Percentiles rank a stretch among this genome's conserved stretches.
Evolutionary conservation across 2,113 vertebrate species (phyloP).

Genomic region (Neoarius graeffei): DNA sequence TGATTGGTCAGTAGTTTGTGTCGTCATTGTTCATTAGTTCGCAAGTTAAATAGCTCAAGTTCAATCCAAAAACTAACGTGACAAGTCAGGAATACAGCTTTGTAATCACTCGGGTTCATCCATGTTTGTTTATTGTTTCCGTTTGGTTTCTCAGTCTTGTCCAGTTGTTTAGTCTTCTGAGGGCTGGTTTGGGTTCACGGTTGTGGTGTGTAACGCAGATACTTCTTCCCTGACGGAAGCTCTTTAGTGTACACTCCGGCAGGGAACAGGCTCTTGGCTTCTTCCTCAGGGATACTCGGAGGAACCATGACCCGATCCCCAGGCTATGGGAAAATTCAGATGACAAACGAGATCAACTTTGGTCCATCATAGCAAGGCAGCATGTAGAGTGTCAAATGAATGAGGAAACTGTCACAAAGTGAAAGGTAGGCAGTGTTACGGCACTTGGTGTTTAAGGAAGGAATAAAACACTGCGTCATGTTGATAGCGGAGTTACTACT

Average conservation of each 20-base stretch:
- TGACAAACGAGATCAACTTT: not conserved
- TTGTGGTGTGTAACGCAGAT: conserved; percentile 89
- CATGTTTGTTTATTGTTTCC: not conserved
- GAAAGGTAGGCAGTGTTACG: too few relatives aligned
- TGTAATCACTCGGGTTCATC: not conserved
- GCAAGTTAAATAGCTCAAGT: not conserved
- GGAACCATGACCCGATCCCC: conserved; percentile 90
- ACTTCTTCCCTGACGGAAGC: conserved; percentile 89
- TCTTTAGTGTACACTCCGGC: conserved; percentile 86
- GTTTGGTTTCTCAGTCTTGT: not conserved
- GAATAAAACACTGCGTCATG: not conserved
- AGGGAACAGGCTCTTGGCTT: conserved; percentile 83
- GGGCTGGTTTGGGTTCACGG: conserved; percentile 50
- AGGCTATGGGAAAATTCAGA: conserved; percentile 53
- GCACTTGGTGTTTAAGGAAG: not conserved
- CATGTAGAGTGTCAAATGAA: not conserved
- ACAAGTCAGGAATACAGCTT: not conserved
- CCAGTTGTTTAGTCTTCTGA: not conserved
- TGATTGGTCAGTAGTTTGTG: not conserved
- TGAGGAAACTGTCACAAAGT: not conserved
- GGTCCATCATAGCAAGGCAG: not conserved
- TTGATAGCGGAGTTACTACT: too few relatives aligned
- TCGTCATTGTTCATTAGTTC: not conserved
- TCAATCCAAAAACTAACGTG: not conserved
- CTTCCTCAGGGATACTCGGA: conserved; percentile 82